phyloP scores from a whole-genome alignment of 2,113 vertebrate genomes.

The Paraplagusia blochii region DNA sequence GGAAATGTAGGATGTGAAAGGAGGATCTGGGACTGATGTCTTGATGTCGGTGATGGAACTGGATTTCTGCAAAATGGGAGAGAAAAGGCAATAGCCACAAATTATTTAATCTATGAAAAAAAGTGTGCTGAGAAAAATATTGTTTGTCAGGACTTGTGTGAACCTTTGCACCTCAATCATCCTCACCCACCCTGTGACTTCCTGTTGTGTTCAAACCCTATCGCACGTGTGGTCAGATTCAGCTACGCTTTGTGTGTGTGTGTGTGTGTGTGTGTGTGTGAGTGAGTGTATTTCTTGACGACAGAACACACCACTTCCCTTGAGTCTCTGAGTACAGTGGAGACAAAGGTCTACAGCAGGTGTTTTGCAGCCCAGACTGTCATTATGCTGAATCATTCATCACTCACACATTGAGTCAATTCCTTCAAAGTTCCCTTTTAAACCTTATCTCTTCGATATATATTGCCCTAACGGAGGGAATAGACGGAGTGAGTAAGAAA shows the following conservation, averaged over 20 bases:
- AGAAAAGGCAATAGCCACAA: neutral
- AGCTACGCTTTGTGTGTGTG: slow-evolving; percentile 41
- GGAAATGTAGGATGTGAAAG: slow-evolving; percentile 15
- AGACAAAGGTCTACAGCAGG: slow-evolving; percentile 36
- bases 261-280: slow-evolving; percentile 14
- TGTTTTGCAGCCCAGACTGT: slow-evolving; percentile 21
- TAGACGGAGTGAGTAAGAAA: neutral
- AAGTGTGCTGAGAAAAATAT: slow-evolving; percentile 50
- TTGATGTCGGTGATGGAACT: neutral
- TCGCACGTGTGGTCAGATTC: slow-evolving; percentile 60
- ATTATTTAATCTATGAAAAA: slow-evolving; percentile 1
- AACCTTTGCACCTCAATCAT: slow-evolving; percentile 60
- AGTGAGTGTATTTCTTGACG: slow-evolving; percentile 6
- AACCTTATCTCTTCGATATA: neutral
- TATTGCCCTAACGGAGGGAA: neutral
- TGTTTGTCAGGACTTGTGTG: slow-evolving; percentile 54
- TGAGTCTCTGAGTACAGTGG: slow-evolving; percentile 42
- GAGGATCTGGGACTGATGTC: slow-evolving; percentile 6
- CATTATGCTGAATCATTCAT: slow-evolving; percentile 48
- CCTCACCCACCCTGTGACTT: slow-evolving; percentile 63
- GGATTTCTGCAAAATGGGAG: neutral
- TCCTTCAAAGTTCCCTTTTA: slow-evolving; percentile 8
- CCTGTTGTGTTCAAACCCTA: slow-evolving; percentile 62
- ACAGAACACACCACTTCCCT: slow-evolving; percentile 51
- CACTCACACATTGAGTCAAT: slow-evolving; percentile 3